Evolutionary conservation across 2,113 vertebrate species (phyloP).

Genomic region (Silurus asotus): DNA sequence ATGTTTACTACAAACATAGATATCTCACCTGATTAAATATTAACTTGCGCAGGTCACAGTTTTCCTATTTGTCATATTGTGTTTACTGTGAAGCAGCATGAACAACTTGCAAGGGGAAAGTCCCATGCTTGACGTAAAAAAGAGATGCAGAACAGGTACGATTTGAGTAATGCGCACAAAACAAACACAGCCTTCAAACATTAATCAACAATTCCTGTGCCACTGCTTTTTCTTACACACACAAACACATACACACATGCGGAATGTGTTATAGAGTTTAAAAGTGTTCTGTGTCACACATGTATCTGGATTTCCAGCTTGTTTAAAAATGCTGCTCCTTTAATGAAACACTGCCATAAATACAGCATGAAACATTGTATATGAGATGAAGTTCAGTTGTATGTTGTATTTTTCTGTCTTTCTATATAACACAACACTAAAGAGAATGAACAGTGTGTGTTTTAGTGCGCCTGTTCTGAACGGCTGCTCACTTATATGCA

Average conservation of each 20-base stretch:
- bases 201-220: slow-evolving; percentile 63
- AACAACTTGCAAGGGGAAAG: background rate
- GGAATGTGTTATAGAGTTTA: slow-evolving; percentile 60
- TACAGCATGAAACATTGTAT: slow-evolving; percentile 20
- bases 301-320: slow-evolving; percentile 36
- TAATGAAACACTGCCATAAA: slow-evolving; percentile 20
- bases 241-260: slow-evolving; percentile 54
- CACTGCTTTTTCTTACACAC: slow-evolving; percentile 54
- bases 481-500: background rate
- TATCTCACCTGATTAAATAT: slow-evolving; percentile 1
- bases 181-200: slow-evolving; percentile 65
- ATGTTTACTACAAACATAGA: background rate
- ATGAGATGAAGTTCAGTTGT: slow-evolving; percentile 11
- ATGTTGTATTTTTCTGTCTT: slow-evolving; percentile 17
- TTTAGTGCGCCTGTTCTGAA: slow-evolving; percentile 14
- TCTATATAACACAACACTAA: slow-evolving; percentile 27
- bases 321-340: slow-evolving; percentile 23
- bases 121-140: slow-evolving; percentile 29
- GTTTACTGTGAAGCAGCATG: slow-evolving; percentile 12
- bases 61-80: slow-evolving; percentile 16
- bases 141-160: slow-evolving; percentile 55
- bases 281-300: slow-evolving; percentile 53
- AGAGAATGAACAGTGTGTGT: slow-evolving; percentile 10
- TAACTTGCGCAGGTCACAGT: slow-evolving; percentile 3
- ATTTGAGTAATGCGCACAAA: slow-evolving; percentile 64